These are phyloP conservation scores for Merluccius polli DNA, from an alignment of 2,797 vertebrate species.

Conservation along the genomic window DNA sequence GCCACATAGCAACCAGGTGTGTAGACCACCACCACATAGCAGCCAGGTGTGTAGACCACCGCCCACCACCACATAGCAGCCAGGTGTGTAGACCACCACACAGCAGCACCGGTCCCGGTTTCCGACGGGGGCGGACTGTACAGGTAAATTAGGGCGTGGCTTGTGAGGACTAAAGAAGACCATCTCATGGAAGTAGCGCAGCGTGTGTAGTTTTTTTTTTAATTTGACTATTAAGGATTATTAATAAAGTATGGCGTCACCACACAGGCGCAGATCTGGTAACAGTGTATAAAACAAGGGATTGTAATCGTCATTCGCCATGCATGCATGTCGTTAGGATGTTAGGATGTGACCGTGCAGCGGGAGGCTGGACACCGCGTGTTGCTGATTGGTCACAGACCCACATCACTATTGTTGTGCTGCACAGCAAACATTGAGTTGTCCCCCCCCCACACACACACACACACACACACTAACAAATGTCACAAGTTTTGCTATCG, in stretches of 20 bases:
- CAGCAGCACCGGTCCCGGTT: no score
- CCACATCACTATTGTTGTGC: neutral
- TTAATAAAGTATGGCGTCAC: constrained; percentile 32
- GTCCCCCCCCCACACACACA: no score
- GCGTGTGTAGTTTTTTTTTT: neutral
- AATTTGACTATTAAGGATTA: constrained; percentile 59
- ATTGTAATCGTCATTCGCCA: constrained; percentile 52
- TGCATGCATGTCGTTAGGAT: neutral
- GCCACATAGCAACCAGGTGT: neutral
- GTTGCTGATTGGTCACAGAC: neutral
- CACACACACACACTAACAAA: no score
- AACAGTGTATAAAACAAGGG: constrained; percentile 50
- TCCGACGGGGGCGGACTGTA: no score
- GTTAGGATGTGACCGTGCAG: neutral
- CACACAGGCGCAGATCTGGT: constrained; percentile 31
- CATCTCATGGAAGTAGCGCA: no score
- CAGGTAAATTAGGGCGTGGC: no score
- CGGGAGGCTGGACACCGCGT: neutral
- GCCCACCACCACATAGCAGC: no score
- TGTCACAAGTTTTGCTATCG: neutral
- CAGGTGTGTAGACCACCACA: constrained; percentile 76
- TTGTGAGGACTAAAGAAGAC: no score
- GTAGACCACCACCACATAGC: no score
- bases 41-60: no score
- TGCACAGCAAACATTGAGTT: neutral